Percentiles rank a stretch among this genome's conserved stretches.
phyloP scores from a whole-genome alignment of 1,140 invertebrate species.

The Aphaenogaster floridana region DNA sequence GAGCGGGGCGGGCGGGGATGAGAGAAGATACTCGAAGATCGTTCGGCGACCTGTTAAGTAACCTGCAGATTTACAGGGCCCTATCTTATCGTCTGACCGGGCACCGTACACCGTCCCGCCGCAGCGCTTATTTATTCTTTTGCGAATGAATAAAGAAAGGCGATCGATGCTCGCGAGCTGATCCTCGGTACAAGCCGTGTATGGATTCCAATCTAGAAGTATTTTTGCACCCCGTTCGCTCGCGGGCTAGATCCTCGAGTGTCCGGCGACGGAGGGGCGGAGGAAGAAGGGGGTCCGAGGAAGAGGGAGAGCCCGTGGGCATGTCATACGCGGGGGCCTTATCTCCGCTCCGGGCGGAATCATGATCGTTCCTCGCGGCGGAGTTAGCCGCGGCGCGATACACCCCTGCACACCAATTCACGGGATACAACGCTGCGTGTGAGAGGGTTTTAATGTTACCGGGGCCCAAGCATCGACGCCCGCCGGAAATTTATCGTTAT shows the following conservation, averaged over 20 bases:
- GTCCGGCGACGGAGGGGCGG: background rate
- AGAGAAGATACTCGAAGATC: slow-evolving; percentile 68
- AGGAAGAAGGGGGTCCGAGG: background rate
- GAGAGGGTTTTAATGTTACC: slow-evolving; percentile 87
- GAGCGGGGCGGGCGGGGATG: slow-evolving; percentile 10
- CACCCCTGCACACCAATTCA: slow-evolving; percentile 78
- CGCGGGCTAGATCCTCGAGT: slow-evolving; percentile 6
- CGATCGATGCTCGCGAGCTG: slow-evolving; percentile 82
- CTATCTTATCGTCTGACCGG: slow-evolving; percentile 84
- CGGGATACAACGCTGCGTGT: slow-evolving; percentile 80
- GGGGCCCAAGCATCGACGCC: slow-evolving; percentile 65
- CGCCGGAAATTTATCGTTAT: slow-evolving; percentile 84
- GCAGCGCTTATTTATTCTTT: slow-evolving; percentile 84
- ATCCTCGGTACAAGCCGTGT: slow-evolving; percentile 61
- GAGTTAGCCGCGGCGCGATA: slow-evolving; percentile 76
- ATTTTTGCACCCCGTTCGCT: slow-evolving; percentile 51
- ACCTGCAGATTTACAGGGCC: slow-evolving; percentile 83
- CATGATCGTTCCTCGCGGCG: slow-evolving; percentile 83
- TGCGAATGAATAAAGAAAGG: slow-evolving; percentile 86
- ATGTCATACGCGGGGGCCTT: slow-evolving; percentile 85
- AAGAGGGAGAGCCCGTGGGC: slow-evolving; percentile 70
- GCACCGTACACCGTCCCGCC: slow-evolving; percentile 78
- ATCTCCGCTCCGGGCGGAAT: slow-evolving; percentile 82
- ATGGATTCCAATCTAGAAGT: slow-evolving; percentile 72
- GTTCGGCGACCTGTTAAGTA: slow-evolving; percentile 80